These are phyloP conservation scores for Epizoanthus rinbou DNA, from an alignment of 92 coral and sea anemone genomes.

Conservation along the genomic window DNA sequence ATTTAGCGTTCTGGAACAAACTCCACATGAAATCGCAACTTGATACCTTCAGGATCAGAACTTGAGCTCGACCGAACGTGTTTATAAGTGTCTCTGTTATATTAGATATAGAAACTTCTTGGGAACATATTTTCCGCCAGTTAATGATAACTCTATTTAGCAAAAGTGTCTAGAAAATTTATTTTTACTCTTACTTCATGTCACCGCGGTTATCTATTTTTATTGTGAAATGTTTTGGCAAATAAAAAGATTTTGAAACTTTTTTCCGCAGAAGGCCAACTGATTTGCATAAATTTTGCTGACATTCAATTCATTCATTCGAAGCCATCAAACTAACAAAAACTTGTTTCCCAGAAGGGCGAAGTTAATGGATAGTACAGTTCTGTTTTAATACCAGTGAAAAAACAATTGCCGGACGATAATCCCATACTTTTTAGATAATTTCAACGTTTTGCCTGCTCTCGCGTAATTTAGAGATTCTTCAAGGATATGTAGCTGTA, in stretches of 20 bases:
- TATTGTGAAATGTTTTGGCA: constrained; percentile 36
- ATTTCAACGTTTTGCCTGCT: constrained; percentile 7
- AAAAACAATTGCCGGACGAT: not conserved
- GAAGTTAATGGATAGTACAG: constrained; percentile 1
- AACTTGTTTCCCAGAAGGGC: constrained; percentile 32
- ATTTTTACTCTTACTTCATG: constrained; percentile 7
- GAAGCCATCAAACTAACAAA: constrained; percentile 38
- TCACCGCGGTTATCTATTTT: not conserved
- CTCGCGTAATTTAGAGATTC: constrained; percentile 5
- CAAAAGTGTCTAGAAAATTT: not conserved
- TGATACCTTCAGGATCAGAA: constrained; percentile 23
- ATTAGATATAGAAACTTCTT: constrained; percentile 23
- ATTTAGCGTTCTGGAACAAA: constrained; percentile 23
- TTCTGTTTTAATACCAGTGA: constrained; percentile 4
- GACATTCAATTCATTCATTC: constrained; percentile 79
- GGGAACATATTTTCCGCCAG: not conserved
- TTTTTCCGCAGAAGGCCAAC: constrained; percentile 63
- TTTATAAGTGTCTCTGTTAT: constrained; percentile 25
- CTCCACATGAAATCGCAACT: constrained; percentile 46
- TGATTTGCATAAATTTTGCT: constrained; percentile 61
- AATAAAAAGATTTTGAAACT: constrained; percentile 71
- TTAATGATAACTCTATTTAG: not conserved
- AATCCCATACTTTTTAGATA: constrained; percentile 15
- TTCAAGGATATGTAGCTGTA: constrained; percentile 4
- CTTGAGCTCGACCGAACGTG: constrained; percentile 42